Evolutionary conservation across 2,113 vertebrate genomes (phyloP).

Genomic region (Oreotragus oreotragus): DNA sequence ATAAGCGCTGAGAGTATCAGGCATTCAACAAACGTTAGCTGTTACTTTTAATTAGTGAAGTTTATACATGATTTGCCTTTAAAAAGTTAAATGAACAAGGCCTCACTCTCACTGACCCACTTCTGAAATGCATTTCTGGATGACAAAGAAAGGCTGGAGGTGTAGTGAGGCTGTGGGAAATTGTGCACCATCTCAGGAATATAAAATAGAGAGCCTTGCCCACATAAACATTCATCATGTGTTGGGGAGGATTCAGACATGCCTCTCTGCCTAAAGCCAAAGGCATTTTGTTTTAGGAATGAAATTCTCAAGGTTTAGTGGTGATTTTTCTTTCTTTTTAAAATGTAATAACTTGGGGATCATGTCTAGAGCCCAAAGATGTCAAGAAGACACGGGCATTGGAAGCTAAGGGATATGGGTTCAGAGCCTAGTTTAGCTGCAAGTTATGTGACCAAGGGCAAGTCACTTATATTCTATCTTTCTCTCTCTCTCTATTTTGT

Average conservation of each 20-base stretch:
- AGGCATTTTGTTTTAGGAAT: not conserved
- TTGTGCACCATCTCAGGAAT: not conserved
- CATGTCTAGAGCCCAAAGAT: not conserved
- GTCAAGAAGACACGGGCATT: not conserved
- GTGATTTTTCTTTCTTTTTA: not conserved
- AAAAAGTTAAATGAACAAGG: conserved; percentile 1
- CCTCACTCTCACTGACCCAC: not conserved
- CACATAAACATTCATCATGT: not conserved
- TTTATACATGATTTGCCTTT: conserved; percentile 17
- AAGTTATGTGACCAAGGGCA: not conserved
- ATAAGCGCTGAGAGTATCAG: not conserved
- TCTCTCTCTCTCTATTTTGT: not conserved
- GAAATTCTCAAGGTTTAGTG: not conserved
- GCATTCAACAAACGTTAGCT: not conserved
- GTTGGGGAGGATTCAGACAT: not conserved
- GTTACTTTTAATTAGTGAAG: not conserved
- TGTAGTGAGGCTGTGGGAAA: not conserved
- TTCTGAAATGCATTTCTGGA: not conserved
- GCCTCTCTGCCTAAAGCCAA: not conserved
- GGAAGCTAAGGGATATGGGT: not conserved
- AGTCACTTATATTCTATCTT: not conserved
- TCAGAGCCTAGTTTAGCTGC: not conserved
- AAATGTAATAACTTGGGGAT: not conserved
- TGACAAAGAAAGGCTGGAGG: not conserved
- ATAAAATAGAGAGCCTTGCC: not conserved